Conservation (phyloP, 2,113 vertebrate species). For the Scortum barcoo region DNA sequence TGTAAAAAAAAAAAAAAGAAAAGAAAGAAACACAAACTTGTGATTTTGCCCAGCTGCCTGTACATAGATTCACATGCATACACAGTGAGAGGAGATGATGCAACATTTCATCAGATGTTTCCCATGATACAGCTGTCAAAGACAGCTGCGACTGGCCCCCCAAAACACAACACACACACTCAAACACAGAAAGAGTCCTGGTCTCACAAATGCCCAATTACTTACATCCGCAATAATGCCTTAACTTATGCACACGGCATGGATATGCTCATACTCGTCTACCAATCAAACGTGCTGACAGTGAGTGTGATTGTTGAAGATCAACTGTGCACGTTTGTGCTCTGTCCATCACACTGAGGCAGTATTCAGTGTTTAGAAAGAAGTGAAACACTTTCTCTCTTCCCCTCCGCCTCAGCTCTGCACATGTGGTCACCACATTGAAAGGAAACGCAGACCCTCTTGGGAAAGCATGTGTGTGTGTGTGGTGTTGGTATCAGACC, state of each 20-base stretch:
- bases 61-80: constrained; percentile 16
- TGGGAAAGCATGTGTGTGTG: constrained; percentile 54
- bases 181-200: constrained; percentile 17
- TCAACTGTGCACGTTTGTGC: background rate
- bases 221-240: constrained; percentile 15
- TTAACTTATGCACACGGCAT: background rate
- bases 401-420: constrained; percentile 24
- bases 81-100: constrained; percentile 69
- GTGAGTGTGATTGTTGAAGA: background rate
- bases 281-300: background rate
- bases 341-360: constrained; percentile 15
- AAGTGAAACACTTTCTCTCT: constrained; percentile 35
- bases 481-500: constrained; percentile 55
- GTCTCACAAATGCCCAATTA: constrained; percentile 30
- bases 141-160: constrained; percentile 73
- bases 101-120: constrained; percentile 79
- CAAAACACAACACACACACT: constrained; percentile 51
- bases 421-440: constrained; percentile 81
- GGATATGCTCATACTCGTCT: background rate
- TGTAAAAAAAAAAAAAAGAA: background rate
- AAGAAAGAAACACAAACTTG: background rate
- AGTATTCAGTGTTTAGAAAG: constrained; percentile 33
- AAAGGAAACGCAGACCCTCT: constrained; percentile 75
- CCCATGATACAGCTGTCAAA: constrained; percentile 77
- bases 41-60: constrained; percentile 39